Conservation (phyloP, 2,797 vertebrate genomes). For the Arremon aurantiirostris region DNA sequence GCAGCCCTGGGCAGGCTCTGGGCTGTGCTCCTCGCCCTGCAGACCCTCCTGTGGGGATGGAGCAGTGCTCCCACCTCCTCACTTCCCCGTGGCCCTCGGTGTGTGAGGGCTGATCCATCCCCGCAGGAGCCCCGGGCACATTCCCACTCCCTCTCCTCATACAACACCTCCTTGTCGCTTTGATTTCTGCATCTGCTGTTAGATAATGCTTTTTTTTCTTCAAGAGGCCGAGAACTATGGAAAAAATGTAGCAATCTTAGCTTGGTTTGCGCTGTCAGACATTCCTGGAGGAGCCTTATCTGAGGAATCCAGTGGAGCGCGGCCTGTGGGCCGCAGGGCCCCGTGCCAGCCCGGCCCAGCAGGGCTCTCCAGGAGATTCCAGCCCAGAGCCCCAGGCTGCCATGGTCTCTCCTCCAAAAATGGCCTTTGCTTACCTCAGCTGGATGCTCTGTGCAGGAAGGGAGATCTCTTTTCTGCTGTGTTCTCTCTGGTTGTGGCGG, state of each 20-base stretch:
- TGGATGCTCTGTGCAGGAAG: neutral
- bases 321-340: neutral
- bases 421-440: neutral
- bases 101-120: neutral
- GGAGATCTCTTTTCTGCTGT: neutral
- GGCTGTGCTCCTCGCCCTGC: too few relatives aligned
- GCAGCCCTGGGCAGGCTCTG: neutral
- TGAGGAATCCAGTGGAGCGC: conserved; percentile 48
- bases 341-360: neutral
- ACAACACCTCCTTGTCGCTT: neutral
- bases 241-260: conserved; percentile 50
- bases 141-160: neutral
- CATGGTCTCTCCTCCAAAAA: neutral
- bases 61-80: neutral
- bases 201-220: neutral
- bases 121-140: neutral
- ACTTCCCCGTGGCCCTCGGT: rapidly evolving
- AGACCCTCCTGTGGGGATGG: too few relatives aligned
- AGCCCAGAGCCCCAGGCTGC: neutral
- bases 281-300: conserved; percentile 63
- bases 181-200: neutral
- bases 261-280: conserved; percentile 36
- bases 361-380: neutral
- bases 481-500: neutral
- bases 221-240: conserved; percentile 34